phyloP scores from a whole-genome alignment of 2,797 vertebrate genomes.

The Sebastes nivosus region DNA sequence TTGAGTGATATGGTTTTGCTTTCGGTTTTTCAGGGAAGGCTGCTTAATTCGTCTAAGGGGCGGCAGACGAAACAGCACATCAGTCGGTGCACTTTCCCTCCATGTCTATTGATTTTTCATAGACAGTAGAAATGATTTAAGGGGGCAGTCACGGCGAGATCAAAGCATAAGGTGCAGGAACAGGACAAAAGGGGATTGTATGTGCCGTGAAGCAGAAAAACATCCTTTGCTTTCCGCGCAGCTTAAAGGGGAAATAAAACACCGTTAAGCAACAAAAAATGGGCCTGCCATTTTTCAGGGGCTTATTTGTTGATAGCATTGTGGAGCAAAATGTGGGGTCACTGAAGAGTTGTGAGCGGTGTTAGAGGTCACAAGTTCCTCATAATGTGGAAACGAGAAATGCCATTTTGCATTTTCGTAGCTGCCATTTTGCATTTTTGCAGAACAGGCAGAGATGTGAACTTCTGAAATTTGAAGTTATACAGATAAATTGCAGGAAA shows the following conservation, averaged over 20 bases:
- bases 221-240: conserved; percentile 19
- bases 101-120: conserved; percentile 59
- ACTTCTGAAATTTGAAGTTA: background rate
- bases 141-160: conserved; percentile 36
- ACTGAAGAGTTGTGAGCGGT: background rate
- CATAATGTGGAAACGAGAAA: background rate
- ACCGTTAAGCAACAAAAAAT: background rate
- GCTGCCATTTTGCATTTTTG: background rate
- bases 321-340: background rate
- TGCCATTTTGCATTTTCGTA: background rate
- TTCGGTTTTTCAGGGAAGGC: conserved; percentile 1
- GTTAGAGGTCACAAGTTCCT: background rate
- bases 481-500: background rate
- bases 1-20: conserved; percentile 8
- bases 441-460: background rate
- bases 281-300: background rate
- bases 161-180: conserved; percentile 30
- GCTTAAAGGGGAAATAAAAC: conserved; percentile 19
- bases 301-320: background rate
- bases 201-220: conserved; percentile 27
- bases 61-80: conserved; percentile 23
- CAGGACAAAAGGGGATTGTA: conserved; percentile 25
- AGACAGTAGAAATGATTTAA: conserved; percentile 48
- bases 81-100: conserved; percentile 20
- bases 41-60: background rate